Conservation (phyloP, 2,888 invertebrate species). For the Schizaphis graminum region DNA sequence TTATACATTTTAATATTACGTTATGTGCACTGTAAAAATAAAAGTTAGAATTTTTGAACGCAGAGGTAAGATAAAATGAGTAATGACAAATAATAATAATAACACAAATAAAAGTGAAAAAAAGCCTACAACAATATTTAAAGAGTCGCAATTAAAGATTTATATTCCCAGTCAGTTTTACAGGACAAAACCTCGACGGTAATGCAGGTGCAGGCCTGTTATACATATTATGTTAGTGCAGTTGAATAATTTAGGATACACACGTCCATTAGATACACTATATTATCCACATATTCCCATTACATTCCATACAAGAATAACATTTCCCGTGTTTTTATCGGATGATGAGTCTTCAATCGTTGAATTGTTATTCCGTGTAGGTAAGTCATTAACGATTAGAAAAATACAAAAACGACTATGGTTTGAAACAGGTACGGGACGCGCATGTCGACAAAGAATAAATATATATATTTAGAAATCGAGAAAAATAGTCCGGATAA, state of each 20-base stretch:
- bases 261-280: neutral
- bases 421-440: neutral
- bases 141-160: neutral
- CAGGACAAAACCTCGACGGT: neutral
- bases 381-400: conserved; percentile 4
- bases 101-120: neutral
- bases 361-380: neutral
- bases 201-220: neutral
- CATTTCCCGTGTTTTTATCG: neutral
- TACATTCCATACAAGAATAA: neutral
- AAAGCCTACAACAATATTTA: neutral
- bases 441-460: neutral
- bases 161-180: neutral
- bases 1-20: neutral
- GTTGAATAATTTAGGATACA: conserved; percentile 2
- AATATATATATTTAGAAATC: neutral
- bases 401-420: neutral
- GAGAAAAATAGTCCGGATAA: neutral
- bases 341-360: neutral
- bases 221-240: neutral
- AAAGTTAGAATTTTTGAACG: neutral
- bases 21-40: neutral
- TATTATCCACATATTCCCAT: neutral
- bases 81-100: neutral
- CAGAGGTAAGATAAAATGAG: neutral